Conservation (phyloP, 2,888 invertebrate genomes). For the Trachelus stipa region DNA sequence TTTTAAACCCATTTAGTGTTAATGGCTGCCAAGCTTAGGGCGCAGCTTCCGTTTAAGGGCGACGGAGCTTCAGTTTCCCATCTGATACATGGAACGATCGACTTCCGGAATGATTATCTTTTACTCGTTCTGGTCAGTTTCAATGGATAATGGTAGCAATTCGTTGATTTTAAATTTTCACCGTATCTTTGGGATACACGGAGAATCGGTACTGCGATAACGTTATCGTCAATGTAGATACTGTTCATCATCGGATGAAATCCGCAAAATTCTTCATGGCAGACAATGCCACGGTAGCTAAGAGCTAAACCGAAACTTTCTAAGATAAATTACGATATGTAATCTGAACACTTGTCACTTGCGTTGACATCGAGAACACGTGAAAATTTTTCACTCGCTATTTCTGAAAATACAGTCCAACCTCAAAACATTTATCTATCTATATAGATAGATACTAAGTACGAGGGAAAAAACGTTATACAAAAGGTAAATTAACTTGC, state of each 20-base stretch:
- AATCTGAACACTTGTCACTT: background rate
- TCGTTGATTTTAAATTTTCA: background rate
- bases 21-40: background rate
- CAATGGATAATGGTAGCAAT: background rate
- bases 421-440: background rate
- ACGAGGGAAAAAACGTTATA: background rate
- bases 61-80: background rate
- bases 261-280: background rate
- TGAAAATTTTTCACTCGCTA: background rate
- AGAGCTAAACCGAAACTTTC: background rate
- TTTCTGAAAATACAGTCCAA: background rate
- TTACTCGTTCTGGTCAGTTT: background rate
- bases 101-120: background rate
- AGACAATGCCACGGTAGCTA: background rate
- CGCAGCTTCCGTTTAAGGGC: background rate
- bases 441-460: background rate
- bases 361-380: background rate
- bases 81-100: background rate
- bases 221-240: background rate
- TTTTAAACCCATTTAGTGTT: background rate
- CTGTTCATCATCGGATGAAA: background rate
- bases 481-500: background rate
- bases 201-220: background rate
- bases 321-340: background rate
- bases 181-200: background rate